phyloP scores from a whole-genome alignment of 2,113 vertebrate genomes.

The Eulemur macaco region DNA sequence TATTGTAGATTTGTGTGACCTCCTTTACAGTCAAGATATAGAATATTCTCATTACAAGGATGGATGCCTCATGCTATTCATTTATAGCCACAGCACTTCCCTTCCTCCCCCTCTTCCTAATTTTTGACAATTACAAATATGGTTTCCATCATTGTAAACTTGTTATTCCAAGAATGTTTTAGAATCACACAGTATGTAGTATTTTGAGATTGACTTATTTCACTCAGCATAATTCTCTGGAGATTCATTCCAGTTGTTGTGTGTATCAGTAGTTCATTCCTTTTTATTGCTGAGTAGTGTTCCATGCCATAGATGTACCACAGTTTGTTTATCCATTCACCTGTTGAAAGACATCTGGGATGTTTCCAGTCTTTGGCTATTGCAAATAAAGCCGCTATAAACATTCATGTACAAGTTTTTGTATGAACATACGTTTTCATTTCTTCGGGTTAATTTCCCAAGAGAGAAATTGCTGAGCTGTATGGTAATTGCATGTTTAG shows the following conservation, averaged over 20 bases:
- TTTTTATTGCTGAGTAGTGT: background rate
- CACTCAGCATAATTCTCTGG: background rate
- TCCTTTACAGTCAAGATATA: background rate
- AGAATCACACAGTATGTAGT: background rate
- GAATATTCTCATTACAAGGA: background rate
- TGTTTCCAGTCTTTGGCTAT: background rate
- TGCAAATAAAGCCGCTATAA: background rate
- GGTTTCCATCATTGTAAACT: background rate
- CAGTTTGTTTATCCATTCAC: background rate
- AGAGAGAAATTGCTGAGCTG: background rate
- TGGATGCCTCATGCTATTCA: background rate
- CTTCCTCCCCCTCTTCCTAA: background rate
- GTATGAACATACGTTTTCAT: background rate
- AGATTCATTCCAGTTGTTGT: background rate
- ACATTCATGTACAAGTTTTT: background rate
- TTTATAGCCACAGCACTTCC: background rate
- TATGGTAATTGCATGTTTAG: background rate
- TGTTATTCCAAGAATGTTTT: background rate
- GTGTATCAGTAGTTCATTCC: background rate
- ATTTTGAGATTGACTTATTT: background rate
- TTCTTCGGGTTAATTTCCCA: constrained; percentile 43
- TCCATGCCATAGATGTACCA: background rate
- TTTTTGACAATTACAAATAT: too few species aligned
- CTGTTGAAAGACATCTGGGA: background rate
- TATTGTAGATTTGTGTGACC: background rate